Conservation (phyloP, 1,140 invertebrate genomes). For the Philaenus spumarius region DNA sequence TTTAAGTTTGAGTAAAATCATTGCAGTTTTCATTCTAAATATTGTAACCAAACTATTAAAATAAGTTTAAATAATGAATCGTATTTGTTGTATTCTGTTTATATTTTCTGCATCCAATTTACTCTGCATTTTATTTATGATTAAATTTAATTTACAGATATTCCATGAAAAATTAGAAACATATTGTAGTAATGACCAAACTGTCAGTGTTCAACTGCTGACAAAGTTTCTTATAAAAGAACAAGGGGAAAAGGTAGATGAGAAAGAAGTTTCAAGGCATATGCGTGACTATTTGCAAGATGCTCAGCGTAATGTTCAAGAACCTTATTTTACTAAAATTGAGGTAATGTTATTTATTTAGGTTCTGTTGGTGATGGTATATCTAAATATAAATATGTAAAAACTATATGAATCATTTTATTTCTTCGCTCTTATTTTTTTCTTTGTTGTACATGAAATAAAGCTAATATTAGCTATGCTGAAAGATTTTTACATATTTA, state of each 20-base stretch:
- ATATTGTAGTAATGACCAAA: slow-evolving; percentile 57
- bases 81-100: too few species aligned
- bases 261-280: slow-evolving; percentile 56
- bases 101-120: too few species aligned
- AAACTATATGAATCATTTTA: neutral
- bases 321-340: slow-evolving; percentile 69
- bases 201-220: slow-evolving; percentile 69
- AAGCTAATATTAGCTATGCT: too few species aligned
- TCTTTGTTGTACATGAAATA: too few species aligned
- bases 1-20: too few species aligned
- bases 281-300: slow-evolving; percentile 73
- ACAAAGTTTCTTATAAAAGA: slow-evolving; percentile 70
- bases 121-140: too few species aligned
- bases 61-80: too few species aligned
- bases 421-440: slow-evolving; percentile 18
- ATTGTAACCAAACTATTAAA: too few species aligned
- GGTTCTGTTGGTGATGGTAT: slow-evolving; percentile 2
- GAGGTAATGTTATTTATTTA: too few species aligned
- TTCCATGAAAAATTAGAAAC: slow-evolving; percentile 50
- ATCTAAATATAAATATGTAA: neutral
- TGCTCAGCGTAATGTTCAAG: slow-evolving; percentile 67
- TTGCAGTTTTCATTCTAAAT: too few species aligned
- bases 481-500: too few species aligned
- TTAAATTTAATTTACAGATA: slow-evolving; percentile 50
- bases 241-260: slow-evolving; percentile 66